Conservation (phyloP, 2,888 invertebrate genomes). For the Eledone cirrhosa region DNA sequence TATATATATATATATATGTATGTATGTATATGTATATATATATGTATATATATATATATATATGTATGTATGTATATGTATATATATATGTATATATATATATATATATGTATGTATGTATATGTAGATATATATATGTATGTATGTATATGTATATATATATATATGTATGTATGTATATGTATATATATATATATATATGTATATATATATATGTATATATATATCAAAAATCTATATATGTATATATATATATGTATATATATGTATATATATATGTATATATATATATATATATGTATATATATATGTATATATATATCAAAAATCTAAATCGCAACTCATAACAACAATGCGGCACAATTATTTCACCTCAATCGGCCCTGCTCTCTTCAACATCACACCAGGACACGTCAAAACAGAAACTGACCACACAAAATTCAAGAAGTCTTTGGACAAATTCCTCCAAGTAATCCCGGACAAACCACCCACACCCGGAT, state of each 20-base stretch:
- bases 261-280: background rate
- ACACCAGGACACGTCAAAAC: too few relatives aligned
- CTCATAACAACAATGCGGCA: too few relatives aligned
- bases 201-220: background rate
- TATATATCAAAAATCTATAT: background rate
- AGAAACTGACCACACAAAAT: too few relatives aligned
- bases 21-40: background rate
- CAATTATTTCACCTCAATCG: too few relatives aligned
- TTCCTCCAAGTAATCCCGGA: too few relatives aligned
- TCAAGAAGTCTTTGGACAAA: too few relatives aligned
- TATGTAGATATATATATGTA: background rate
- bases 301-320: background rate
- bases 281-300: slow-evolving; percentile 7
- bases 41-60: background rate
- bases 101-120: background rate
- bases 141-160: too few relatives aligned
- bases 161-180: too few relatives aligned
- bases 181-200: background rate
- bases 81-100: background rate
- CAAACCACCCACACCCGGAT: too few relatives aligned
- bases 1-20: too few relatives aligned
- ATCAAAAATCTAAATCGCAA: too few relatives aligned
- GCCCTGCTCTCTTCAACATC: too few relatives aligned
- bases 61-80: slow-evolving; percentile 1
- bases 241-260: background rate